These are phyloP conservation scores for Lasioglossum pauxillum DNA, from an alignment of 2,888 invertebrate genomes.

Conservation along the genomic window DNA sequence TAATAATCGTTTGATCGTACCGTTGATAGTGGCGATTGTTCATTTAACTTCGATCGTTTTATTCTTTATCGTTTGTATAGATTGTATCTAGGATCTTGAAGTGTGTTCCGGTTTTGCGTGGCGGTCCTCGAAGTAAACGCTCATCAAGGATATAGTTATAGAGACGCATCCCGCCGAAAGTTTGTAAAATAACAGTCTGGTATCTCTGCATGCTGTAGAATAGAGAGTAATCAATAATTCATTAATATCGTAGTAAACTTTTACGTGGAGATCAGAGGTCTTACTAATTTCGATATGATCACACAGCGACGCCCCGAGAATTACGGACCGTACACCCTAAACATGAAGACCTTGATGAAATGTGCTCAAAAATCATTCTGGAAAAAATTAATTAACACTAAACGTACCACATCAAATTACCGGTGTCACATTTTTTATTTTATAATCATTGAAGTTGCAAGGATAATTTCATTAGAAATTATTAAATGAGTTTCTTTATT, in stretches of 20 bases:
- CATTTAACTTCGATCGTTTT: slow-evolving; percentile 4
- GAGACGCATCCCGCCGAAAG: slow-evolving; percentile 27
- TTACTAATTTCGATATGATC: slow-evolving; percentile 61
- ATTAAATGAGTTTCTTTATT: no score
- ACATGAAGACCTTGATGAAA: not conserved
- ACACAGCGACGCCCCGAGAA: slow-evolving; percentile 46
- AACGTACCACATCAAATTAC: no score
- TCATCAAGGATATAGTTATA: slow-evolving; percentile 19
- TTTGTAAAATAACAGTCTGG: slow-evolving; percentile 58
- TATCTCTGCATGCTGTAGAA: slow-evolving; percentile 61
- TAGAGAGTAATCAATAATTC: slow-evolving; percentile 65
- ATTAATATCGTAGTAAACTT: slow-evolving; percentile 48
- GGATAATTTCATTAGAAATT: no score
- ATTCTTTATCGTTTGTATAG: slow-evolving; percentile 21
- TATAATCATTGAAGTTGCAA: no score
- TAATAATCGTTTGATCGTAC: not conserved
- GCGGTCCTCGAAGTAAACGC: slow-evolving; percentile 25
- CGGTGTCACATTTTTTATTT: no score
- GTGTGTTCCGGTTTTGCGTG: slow-evolving; percentile 32
- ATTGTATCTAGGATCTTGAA: slow-evolving; percentile 38
- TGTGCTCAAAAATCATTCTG: not conserved
- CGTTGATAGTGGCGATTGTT: slow-evolving; percentile 27
- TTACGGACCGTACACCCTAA: slow-evolving; percentile 26
- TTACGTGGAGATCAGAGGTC: slow-evolving; percentile 34
- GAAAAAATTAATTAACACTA: not conserved